Base-by-base conservation (phyloP, 2,888 invertebrate species). In the Scaeva pyrastri region DNA sequence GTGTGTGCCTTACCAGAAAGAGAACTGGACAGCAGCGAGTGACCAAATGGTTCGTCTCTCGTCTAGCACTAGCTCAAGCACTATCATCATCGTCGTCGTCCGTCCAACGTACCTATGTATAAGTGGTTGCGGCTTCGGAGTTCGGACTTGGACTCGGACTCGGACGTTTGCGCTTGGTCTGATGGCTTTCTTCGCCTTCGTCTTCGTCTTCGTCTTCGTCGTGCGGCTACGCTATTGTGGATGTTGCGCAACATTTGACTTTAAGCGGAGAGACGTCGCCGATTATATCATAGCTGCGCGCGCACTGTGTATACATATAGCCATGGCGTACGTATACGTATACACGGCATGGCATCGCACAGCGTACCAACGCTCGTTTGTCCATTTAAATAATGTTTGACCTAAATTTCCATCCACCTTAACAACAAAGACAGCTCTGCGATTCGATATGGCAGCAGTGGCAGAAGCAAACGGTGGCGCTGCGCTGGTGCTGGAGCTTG, bases 381-480 rank as follows among this genome's bases (percentile, higher is more conserved):
- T 89, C 89, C 88, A 89, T 89, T 89, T 89, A 89, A 89, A 89
- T 89, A 89, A 88, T 88, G 89, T 88, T 89, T 89, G 89, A 89
- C 89, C 89, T 88, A 89, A 89, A 89, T 89, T 89, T 88, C 82
- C 88, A 88, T 88, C 88, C 88, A 89, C 89, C 88, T 89, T 88
- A 88, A 88, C 88, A 88, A 87, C 88, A 88, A 87, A 87, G 78
- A 66, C 82, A 66, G 58, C 68, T 58, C 68, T 52, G 64, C 64
- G n/a, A 76, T 43, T 31, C 45, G 52, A 74, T 31, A 66, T 71
- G 36, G 21, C 68, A 58, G 71, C 75, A 79, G 80, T 74, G 73
- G 72, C 74, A 58, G 62, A 55, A 56, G 68, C 72, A 64, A 66
- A 71, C 83, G 66, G 64, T 79, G 56, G 72, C 68, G 26, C 26